Base-by-base conservation (phyloP, 2,888 invertebrate genomes). In the Danaus chrysippus region DNA sequence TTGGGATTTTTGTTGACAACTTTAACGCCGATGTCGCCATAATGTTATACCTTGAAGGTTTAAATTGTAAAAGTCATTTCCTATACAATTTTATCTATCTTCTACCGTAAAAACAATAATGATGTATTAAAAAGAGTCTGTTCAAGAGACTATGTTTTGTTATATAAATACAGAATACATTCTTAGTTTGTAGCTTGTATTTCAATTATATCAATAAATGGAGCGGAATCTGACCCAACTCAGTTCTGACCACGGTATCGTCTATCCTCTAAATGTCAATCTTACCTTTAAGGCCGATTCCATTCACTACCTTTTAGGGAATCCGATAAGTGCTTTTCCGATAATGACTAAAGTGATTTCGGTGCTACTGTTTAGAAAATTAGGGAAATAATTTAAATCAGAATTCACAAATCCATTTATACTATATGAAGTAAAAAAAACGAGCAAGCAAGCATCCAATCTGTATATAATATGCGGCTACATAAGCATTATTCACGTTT, bases 21-120 rank as follows among this genome's bases (percentile, higher is more conserved):
- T 61, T 66, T 66, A 54, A 54, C 63, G 60, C 56, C 59, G 55
- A 64, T 64, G 63, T 64, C 53, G 58, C 49, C 17, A 62, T 64
- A 61, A 62, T 62, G 65, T 56, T 55, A 62, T 63, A 61, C 64
- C 61, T 64, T 66, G 59, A 58, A 63, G 63, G 63, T 34, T 60
- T 56, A 43, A 41, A 58, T 54, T 12, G 42, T 42, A 56, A 57
- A 60, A 11, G 43, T 42, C 15, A 49, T 49, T 10, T 49, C 49
- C 49, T 1, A 34, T 34, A 34, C 23, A 34, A 34, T 6, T 34
- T 34, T 34, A 34, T 34, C 23, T 34, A 3, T 34, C 23, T 34
- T 2, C 8, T 34, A 34, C 23, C 2, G 23, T 34, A 5, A 34
- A 34, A 34, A 34, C 23, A 34, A 34, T 34, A 34, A 34, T 6